These are phyloP conservation scores for Erpornis zantholeuca DNA, from an alignment of 2,113 vertebrate genomes.

Conservation along the genomic window DNA sequence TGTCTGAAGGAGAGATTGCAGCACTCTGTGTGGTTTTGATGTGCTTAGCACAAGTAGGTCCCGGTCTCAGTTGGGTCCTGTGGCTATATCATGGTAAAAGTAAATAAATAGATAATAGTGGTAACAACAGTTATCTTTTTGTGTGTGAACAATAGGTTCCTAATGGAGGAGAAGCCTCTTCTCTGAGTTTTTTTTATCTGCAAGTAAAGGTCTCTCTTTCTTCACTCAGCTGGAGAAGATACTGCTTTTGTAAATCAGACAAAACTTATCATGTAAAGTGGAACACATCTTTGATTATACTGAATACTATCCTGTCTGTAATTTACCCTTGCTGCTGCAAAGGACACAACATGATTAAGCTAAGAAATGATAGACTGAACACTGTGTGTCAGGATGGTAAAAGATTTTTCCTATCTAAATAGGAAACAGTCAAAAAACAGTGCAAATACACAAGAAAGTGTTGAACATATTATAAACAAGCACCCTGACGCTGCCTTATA, in stretches of 20 bases:
- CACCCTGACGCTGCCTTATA: background rate
- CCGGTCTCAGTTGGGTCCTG: background rate
- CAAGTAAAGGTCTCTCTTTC: background rate
- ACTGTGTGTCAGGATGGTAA: background rate
- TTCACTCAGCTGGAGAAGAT: background rate
- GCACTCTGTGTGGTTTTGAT: background rate
- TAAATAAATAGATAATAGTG: background rate
- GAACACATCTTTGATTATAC: conserved; percentile 29
- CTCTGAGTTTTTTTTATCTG: background rate
- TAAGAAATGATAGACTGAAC: conserved; percentile 18
- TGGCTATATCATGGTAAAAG: background rate
- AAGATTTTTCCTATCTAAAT: background rate
- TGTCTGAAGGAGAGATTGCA: background rate
- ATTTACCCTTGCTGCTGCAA: conserved; percentile 25
- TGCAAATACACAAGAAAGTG: background rate
- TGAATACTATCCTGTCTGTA: background rate
- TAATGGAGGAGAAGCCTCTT: background rate
- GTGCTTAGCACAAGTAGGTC: background rate
- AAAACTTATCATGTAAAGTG: conserved; percentile 10
- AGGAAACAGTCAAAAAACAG: background rate
- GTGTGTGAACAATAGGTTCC: background rate
- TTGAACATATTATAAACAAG: background rate
- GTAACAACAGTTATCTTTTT: background rate
- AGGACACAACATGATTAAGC: conserved; percentile 10
- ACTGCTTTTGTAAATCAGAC: conserved; percentile 19